Evolutionary conservation across 2,888 invertebrate genomes (phyloP), one percentile per base, ranked within the genome.

Genomic region (Meloe dianella): DNA sequence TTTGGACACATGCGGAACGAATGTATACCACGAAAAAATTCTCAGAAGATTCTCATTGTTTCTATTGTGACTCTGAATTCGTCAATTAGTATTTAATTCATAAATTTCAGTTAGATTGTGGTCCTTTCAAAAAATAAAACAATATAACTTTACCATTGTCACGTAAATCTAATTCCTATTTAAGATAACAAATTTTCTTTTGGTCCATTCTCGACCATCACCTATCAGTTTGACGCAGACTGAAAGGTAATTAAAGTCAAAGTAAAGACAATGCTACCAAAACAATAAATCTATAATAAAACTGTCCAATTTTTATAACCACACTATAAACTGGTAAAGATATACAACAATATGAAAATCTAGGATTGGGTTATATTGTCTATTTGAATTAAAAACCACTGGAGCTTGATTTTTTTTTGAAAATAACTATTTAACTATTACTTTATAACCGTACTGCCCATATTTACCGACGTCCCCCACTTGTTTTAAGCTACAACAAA

Each of bases 401-500:
- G 27, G 2, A 4, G 27, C 27, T 27, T n/a, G n/a, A n/a, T n/a
- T n/a, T n/a, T n/a, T n/a, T n/a, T n/a, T n/a, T n/a, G n/a, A n/a
- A n/a, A n/a, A n/a, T n/a, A n/a, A n/a, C n/a, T n/a, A n/a, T n/a
- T n/a, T n/a, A n/a, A n/a, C n/a, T n/a, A n/a, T n/a, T n/a, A n/a
- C n/a, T n/a, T n/a, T n/a, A n/a, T n/a, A n/a, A n/a, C n/a, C n/a
- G n/a, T n/a, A n/a, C n/a, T n/a, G n/a, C n/a, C 27, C 27, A 27
- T 27, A 27, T 27, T 27, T 27, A 35, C 10, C 2, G n/a, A 35
- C 6, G 1, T 14, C 14, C 14, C 3, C 8, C 17, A 17, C 41
- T 41, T 41, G 41, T 41, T 41, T 41, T n/a, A n/a, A 6, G 10
- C 17, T n/a, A 41, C 41, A 41, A 61, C 56, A 65, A 65, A 65